These are phyloP conservation scores for Coranthus polyacanthus DNA, from an alignment of 2,797 vertebrate genomes.

Conservation along the genomic window DNA sequence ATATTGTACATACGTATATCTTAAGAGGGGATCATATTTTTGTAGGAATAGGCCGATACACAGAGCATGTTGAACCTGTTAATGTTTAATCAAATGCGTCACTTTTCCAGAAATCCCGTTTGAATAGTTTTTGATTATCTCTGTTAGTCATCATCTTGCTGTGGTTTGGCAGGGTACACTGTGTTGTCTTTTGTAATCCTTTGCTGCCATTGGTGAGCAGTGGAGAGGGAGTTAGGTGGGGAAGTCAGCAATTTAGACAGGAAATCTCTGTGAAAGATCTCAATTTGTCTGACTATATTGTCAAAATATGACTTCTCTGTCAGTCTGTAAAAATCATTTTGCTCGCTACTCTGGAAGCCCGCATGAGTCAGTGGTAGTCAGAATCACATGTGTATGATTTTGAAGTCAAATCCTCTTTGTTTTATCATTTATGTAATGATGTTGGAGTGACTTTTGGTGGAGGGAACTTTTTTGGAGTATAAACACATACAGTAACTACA, in stretches of 20 bases:
- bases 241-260: constrained; percentile 64
- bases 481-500: constrained; percentile 26
- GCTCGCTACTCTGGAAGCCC: constrained; percentile 17
- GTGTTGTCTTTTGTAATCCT: constrained; percentile 74
- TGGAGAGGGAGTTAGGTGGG: constrained; percentile 41
- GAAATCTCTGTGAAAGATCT: constrained; percentile 63
- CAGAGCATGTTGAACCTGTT: neutral
- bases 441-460: neutral
- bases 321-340: too few species aligned
- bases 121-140: constrained; percentile 18
- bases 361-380: constrained; percentile 23
- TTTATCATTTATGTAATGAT: too few species aligned
- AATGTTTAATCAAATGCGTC: neutral
- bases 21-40: too few species aligned
- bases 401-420: neutral
- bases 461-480: too few species aligned
- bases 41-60: neutral
- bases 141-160: constrained; percentile 56
- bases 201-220: constrained; percentile 56
- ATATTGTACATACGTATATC: neutral
- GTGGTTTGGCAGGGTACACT: constrained; percentile 65
- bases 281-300: constrained; percentile 46
- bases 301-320: constrained; percentile 57
- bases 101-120: too few species aligned
- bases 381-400: neutral